Evolutionary conservation across 2,113 vertebrate species (phyloP).

Genomic region (Zosterops hypoxanthus): DNA sequence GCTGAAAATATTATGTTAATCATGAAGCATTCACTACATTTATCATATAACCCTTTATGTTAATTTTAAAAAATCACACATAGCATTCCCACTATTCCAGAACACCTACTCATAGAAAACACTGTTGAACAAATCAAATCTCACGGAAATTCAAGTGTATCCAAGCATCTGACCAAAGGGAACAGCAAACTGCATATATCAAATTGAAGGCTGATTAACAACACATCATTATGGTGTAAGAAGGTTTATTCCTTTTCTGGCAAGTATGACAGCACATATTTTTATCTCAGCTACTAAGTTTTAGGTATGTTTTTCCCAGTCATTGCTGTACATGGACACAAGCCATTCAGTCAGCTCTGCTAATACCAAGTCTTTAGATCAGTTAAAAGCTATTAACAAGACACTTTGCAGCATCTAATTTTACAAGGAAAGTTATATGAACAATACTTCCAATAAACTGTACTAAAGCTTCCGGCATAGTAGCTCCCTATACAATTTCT

Average conservation of each 20-base stretch:
- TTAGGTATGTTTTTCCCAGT: not conserved
- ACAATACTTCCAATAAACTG: not conserved
- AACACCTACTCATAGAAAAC: not conserved
- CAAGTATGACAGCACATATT: not conserved
- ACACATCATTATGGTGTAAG: not conserved
- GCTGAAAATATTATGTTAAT: not conserved
- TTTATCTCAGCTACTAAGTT: not conserved
- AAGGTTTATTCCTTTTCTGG: not conserved
- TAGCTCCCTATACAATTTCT: not conserved
- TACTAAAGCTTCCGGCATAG: not conserved
- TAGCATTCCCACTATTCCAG: not conserved
- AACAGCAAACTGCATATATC: not conserved
- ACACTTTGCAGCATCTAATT: not conserved
- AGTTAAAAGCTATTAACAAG: not conserved
- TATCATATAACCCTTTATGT: not conserved
- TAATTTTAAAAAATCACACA: not conserved
- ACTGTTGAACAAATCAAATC: not conserved
- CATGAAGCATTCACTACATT: not conserved
- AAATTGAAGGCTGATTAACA: not conserved
- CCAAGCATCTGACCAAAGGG: not conserved
- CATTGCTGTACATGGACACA: not conserved
- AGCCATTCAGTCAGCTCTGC: not conserved
- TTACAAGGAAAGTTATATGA: not conserved
- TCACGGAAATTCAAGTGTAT: not conserved
- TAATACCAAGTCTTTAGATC: not conserved